Base-by-base conservation (phyloP, 2,113 vertebrate species). In the Sinocyclocheilus maitianheensis region DNA sequence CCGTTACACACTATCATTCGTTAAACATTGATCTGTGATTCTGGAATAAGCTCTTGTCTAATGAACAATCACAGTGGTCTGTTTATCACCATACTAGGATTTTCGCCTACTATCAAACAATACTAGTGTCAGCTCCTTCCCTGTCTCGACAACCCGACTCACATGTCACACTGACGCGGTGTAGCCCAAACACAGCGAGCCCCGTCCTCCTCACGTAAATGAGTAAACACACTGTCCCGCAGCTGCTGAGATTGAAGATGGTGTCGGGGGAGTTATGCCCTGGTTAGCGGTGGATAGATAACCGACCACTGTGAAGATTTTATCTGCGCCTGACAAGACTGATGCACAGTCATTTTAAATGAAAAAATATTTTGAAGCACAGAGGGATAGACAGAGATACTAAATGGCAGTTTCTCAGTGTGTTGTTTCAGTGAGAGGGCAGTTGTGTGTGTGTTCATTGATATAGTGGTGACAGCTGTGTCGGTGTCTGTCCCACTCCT, bases 381-480 rank as follows among this genome's bases (percentile, higher is more conserved):
- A n/a, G n/a, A 46, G 14, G 20, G 40, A 53, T 3, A 65, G 30
- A 78, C 20, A n/a, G 43, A 83, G 43, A 77, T 48, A 9, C 58
- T 58, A 37, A 82, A 82, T 77, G 53, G 60, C 55, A 53, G 75
- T 65, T 65, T 75, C 55, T 30, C 77, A 22, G 43, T 16, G 2
- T 77, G 87, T 88, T 83, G 87, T 85, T 58, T 34, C 5, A 51
- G 46, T 43, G 87, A 80, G 82, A 62, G 65, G 37, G 34, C 75
- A 84, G 81, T 85, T 85, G 84, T 80, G 62, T 67, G 75, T 30
- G 72, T 22, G 37, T 83, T 48, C 82, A 92, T 93, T 94, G 95
- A 94, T 93, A 93, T 94, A 93, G 93, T 95, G 92, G 93, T 87
- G 93, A 95, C 96, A 97, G 96, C 96, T 96, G 94, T 95, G 94